Base-by-base conservation (phyloP, 2,888 invertebrate species). In the Rhamnusium bicolor region DNA sequence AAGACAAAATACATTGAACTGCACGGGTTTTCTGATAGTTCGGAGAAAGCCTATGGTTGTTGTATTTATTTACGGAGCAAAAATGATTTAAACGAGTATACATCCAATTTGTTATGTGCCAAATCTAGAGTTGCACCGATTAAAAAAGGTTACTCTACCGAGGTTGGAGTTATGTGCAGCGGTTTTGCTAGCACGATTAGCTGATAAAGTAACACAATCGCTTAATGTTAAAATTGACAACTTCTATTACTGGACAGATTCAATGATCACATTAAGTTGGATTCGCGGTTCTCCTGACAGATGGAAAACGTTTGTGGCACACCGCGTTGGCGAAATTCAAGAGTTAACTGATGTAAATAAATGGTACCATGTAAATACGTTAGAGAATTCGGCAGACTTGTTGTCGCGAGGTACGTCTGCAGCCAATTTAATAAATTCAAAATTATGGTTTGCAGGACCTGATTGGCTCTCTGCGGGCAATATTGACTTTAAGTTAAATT, bases 301-400 rank as follows among this genome's bases (percentile, higher is more conserved):
- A 10, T 69, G 54, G 63, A 62, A 72, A 58, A 72, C 51, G 1
- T 72, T 72, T 68, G 67, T 75, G 12, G 53, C 69, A 1, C 69
- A 75, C 32, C 60, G 75, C 0, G 75, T 72, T 0, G 0, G 53
- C 0, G 66, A 72, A 53, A 72, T 75, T 19, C 66, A 72, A 49
- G 14, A 40, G 10, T 32, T 69, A 16, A 72, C 69, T 0, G 68
- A 46, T 10, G 1, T 51, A 3, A 24, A 29, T 2, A 16, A 56
- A 29, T 76, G 73, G 73, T 18, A 66, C 18, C 53, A 73, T 49
- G 65, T 76, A 7, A 5, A 78, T n/a, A n/a, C n/a, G n/a, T n/a
- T n/a, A n/a, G n/a, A n/a, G n/a, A n/a, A n/a, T 76, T 40, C 76
- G 68, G 7, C 46, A 21, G 71, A 71, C 60, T 29, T 67, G 27